phyloP scores from a whole-genome alignment of 2,888 invertebrate species.

The Cerastoderma edule region DNA sequence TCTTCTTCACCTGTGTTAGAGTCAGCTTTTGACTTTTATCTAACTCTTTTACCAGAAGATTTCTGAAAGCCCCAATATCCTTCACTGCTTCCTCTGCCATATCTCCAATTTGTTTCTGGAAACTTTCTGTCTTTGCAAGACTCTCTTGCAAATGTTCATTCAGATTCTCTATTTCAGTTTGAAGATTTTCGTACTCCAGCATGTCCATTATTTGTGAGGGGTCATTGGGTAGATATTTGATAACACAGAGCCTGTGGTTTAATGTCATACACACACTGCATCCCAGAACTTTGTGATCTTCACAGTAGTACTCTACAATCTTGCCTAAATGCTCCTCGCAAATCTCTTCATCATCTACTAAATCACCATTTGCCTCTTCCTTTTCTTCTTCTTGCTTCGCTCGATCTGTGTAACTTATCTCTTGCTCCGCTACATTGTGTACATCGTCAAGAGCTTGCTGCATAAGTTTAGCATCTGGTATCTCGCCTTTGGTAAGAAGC shows the following conservation, averaged over 20 bases:
- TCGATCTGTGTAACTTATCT: too few relatives aligned
- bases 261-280: constrained; percentile 19
- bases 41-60: neutral
- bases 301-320: constrained; percentile 1
- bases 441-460: too few relatives aligned
- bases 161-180: neutral
- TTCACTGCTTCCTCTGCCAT: neutral
- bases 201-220: neutral
- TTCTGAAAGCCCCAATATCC: neutral
- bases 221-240: neutral
- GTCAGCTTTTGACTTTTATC: neutral
- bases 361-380: neutral
- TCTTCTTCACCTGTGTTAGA: neutral
- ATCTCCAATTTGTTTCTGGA: neutral
- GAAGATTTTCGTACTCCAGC: neutral
- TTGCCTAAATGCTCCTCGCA: neutral
- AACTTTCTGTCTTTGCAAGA: neutral
- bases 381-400: neutral
- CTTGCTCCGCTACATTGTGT: too few relatives aligned
- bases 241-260: constrained; percentile 9
- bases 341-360: neutral
- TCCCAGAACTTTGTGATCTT: constrained; percentile 6
- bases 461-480: too few relatives aligned
- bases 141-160: neutral
- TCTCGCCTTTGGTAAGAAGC: neutral